These are phyloP conservation scores for Drosophila chauvacae DNA, from an alignment of 1,140 invertebrate genomes.

Conservation along the genomic window DNA sequence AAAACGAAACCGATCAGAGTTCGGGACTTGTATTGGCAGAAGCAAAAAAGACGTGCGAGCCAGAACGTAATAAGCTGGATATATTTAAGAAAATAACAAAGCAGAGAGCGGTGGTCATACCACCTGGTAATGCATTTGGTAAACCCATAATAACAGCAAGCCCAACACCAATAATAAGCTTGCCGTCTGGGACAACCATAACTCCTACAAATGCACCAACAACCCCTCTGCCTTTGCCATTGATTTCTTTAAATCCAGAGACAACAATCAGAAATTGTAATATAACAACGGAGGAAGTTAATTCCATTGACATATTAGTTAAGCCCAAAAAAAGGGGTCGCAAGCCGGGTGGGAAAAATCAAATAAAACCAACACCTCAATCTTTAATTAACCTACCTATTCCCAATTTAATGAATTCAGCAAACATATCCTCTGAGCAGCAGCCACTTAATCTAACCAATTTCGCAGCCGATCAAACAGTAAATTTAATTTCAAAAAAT, in stretches of 20 bases:
- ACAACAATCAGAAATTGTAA: background rate
- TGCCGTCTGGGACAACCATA: constrained; percentile 80
- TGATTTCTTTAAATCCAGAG: constrained; percentile 1
- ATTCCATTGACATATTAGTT: constrained; percentile 7
- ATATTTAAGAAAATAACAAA: constrained; percentile 92
- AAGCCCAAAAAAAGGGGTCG: constrained; percentile 76
- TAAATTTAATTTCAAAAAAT: constrained; percentile 7
- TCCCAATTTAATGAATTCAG: background rate
- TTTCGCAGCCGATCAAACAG: constrained; percentile 3
- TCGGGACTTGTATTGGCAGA: background rate
- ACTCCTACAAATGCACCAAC: constrained; percentile 53
- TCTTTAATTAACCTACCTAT: background rate
- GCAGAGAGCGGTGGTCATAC: constrained; percentile 29
- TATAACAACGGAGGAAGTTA: background rate
- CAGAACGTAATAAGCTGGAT: constrained; percentile 92
- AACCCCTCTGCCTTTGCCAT: background rate
- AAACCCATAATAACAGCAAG: background rate
- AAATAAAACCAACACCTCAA: constrained; percentile 15
- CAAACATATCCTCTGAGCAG: constrained; percentile 37
- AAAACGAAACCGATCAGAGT: background rate
- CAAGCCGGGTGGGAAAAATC: constrained; percentile 75
- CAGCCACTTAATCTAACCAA: constrained; percentile 59
- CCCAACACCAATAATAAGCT: constrained; percentile 52
- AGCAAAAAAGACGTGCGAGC: constrained; percentile 87
- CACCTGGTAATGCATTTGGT: constrained; percentile 21